Percentiles rank a stretch among this genome's conserved stretches.
Conservation (phyloP, 2,888 invertebrate species). For the Pollenia labialis region DNA sequence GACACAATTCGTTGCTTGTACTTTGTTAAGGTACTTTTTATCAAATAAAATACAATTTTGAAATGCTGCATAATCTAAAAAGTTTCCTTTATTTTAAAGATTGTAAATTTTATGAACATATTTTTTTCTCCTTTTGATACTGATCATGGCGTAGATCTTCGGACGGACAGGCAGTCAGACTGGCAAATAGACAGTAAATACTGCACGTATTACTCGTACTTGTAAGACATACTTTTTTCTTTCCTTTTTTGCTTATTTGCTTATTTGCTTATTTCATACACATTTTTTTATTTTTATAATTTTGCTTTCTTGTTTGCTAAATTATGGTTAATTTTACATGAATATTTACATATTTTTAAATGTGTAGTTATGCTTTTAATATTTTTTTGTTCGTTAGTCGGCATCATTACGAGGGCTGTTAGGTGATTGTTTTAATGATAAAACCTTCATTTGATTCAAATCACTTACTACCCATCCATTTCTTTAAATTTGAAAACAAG, state of each 20-base stretch:
- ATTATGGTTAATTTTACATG: slow-evolving; percentile 67
- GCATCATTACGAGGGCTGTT: neutral
- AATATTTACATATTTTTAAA: slow-evolving; percentile 60
- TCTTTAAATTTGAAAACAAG: no score
- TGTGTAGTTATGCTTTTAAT: slow-evolving; percentile 4
- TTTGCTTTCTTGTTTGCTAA: slow-evolving; percentile 51
- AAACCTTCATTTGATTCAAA: no score
- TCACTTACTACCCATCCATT: no score
- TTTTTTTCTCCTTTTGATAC: slow-evolving; percentile 11
- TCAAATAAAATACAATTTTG: neutral
- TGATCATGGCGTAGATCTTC: slow-evolving; percentile 40
- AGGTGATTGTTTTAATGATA: no score
- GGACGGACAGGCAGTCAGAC: neutral
- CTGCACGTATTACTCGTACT: slow-evolving; percentile 10
- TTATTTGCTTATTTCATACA: neutral
- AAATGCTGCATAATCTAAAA: slow-evolving; percentile 46
- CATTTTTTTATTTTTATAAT: slow-evolving; percentile 20
- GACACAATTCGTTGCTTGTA: slow-evolving; percentile 26
- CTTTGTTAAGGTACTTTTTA: slow-evolving; percentile 5
- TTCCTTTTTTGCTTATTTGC: neutral
- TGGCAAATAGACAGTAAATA: neutral
- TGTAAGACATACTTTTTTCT: neutral
- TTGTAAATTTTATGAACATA: neutral
- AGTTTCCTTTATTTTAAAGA: neutral
- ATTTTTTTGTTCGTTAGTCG: slow-evolving; percentile 6